Conservation (phyloP, 2,888 invertebrate species). For the Mythimna lalbum region DNA sequence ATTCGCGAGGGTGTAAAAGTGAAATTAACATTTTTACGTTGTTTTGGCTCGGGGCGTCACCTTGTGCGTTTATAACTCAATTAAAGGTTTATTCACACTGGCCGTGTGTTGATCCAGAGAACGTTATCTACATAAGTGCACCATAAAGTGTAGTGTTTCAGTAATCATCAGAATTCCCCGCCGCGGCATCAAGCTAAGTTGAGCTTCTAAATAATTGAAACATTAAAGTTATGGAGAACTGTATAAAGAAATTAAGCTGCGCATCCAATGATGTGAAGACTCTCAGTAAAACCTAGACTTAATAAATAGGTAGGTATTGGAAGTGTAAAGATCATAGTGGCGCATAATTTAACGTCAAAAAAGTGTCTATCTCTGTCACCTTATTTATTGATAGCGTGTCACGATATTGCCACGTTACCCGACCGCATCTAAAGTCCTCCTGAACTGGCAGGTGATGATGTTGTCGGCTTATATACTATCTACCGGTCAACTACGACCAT, state of each 20-base stretch:
- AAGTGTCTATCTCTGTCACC: background rate
- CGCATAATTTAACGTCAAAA: background rate
- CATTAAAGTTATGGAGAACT: background rate
- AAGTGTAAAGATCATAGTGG: background rate
- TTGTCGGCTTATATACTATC: too few relatives aligned
- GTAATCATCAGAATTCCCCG: constrained; percentile 7
- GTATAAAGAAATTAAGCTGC: background rate
- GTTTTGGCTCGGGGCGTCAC: constrained; percentile 39
- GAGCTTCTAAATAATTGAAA: constrained; percentile 32
- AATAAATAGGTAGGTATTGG: background rate
- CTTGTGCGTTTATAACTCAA: constrained; percentile 52
- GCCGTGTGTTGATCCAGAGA: constrained; percentile 28
- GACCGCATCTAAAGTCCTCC: background rate
- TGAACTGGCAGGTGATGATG: background rate
- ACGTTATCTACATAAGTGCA: constrained; percentile 36
- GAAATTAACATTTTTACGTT: constrained; percentile 55
- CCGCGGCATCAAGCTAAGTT: constrained; percentile 26
- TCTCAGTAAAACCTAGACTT: background rate
- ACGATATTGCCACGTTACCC: constrained; percentile 9
- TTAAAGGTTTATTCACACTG: constrained; percentile 48
- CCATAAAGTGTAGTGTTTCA: constrained; percentile 35
- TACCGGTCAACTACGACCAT: too few relatives aligned
- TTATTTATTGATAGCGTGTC: background rate
- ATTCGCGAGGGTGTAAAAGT: constrained; percentile 54
- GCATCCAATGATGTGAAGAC: background rate